Percentiles rank a stretch among this genome's conserved stretches.
Conservation (phyloP, 2,113 vertebrate species). For the Dascyllus trimaculatus region DNA sequence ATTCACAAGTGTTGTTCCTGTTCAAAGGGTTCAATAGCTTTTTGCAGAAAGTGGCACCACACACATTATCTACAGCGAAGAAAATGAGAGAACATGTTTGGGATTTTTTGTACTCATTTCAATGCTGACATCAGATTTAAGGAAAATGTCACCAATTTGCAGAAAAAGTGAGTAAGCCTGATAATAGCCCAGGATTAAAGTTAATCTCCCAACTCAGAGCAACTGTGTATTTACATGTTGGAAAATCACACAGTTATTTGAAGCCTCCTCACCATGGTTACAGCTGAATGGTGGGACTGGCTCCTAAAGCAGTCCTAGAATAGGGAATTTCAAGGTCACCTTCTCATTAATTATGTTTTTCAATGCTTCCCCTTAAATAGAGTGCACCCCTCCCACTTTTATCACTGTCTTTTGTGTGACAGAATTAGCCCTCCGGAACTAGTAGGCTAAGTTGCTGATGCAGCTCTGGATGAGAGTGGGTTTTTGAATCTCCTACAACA, state of each 20-base stretch:
- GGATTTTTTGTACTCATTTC: slow-evolving; percentile 37
- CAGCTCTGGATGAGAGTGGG: slow-evolving; percentile 25
- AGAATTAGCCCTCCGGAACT: slow-evolving; percentile 61
- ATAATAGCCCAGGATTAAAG: slow-evolving; percentile 54
- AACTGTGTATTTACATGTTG: slow-evolving; percentile 50
- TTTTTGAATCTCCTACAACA: slow-evolving; percentile 7
- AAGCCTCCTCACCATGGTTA: slow-evolving; percentile 73
- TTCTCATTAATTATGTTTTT: slow-evolving; percentile 81
- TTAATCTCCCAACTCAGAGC: slow-evolving; percentile 52
- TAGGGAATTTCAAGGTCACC: slow-evolving; percentile 80
- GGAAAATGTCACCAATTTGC: slow-evolving; percentile 37
- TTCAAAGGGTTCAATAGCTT: slow-evolving; percentile 11
- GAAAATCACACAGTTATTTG: slow-evolving; percentile 58
- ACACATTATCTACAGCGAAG: slow-evolving; percentile 12
- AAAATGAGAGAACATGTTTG: neutral
- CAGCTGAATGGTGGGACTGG: slow-evolving; percentile 57
- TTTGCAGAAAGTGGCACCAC: neutral
- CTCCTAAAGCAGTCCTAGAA: slow-evolving; percentile 52
- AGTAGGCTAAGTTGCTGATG: slow-evolving; percentile 60
- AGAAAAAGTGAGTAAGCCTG: slow-evolving; percentile 25
- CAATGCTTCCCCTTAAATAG: slow-evolving; percentile 67
- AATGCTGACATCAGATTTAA: slow-evolving; percentile 35
- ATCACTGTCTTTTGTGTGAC: slow-evolving; percentile 67
- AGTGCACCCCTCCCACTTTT: slow-evolving; percentile 59
- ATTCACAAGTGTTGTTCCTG: neutral